These are phyloP conservation scores for Melanotaenia nigrans DNA, from an alignment of 2,797 vertebrate genomes.

Conservation along the genomic window DNA sequence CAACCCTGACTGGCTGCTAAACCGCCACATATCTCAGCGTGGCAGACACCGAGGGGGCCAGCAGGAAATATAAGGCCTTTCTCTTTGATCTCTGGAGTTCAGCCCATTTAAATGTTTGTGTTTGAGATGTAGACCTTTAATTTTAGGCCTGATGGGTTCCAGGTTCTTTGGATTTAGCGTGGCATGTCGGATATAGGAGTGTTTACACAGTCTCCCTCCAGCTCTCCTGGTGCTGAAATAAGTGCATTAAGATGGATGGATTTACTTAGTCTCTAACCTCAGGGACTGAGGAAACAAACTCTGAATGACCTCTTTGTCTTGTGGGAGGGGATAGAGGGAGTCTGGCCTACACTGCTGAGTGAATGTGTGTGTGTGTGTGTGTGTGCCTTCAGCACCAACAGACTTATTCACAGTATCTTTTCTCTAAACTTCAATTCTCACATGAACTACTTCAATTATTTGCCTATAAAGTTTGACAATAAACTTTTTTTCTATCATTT, in stretches of 20 bases:
- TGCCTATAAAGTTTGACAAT: not conserved
- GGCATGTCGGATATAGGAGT: slow-evolving; percentile 81
- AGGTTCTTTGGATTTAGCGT: slow-evolving; percentile 80
- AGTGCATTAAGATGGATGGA: slow-evolving; percentile 85
- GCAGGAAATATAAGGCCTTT: slow-evolving; percentile 67
- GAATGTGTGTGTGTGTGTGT: slow-evolving; percentile 9
- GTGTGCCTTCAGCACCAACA: slow-evolving; percentile 38
- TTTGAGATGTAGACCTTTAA: slow-evolving; percentile 82
- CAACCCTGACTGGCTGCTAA: slow-evolving; percentile 49
- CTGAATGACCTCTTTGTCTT: slow-evolving; percentile 80
- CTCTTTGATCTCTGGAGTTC: slow-evolving; percentile 81
- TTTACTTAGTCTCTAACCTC: slow-evolving; percentile 83
- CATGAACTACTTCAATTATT: slow-evolving; percentile 16
- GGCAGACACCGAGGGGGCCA: slow-evolving; percentile 42
- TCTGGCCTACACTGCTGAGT: slow-evolving; percentile 37
- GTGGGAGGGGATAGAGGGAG: slow-evolving; percentile 52
- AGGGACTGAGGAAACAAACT: slow-evolving; percentile 75
- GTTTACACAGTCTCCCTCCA: slow-evolving; percentile 82
- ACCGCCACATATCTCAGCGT: slow-evolving; percentile 57
- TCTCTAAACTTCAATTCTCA: slow-evolving; percentile 7
- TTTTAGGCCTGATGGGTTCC: slow-evolving; percentile 81
- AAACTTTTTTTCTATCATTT: not conserved
- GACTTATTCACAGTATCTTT: slow-evolving; percentile 49
- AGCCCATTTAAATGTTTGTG: slow-evolving; percentile 83
- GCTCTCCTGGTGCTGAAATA: slow-evolving; percentile 80